phyloP scores from a whole-genome alignment of 2,113 vertebrate genomes.

The Syngnathoides biaculeatus region DNA sequence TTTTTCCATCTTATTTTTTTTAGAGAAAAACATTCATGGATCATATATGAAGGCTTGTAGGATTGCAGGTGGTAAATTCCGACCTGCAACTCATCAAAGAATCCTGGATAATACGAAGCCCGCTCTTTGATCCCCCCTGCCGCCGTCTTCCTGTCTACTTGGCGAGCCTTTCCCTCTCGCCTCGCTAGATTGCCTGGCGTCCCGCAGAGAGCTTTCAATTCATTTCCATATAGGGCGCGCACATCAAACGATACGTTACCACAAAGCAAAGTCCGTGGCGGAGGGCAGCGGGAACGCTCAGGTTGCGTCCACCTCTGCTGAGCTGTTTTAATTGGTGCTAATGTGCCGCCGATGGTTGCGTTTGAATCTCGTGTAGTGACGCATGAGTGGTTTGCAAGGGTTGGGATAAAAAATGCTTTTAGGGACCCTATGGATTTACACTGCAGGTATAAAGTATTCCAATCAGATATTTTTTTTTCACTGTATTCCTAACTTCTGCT shows the following conservation, averaged over 20 bases:
- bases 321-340: background rate
- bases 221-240: conserved; percentile 36
- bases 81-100: conserved; percentile 1
- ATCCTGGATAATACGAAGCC: conserved; percentile 1
- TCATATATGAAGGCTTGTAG: background rate
- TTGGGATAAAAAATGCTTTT: background rate
- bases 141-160: background rate
- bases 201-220: conserved; percentile 33
- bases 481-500: too few relatives aligned
- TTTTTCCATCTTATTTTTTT: background rate
- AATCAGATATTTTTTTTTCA: too few relatives aligned
- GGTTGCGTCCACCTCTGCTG: background rate
- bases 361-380: background rate
- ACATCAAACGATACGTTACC: conserved; percentile 28
- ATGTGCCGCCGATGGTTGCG: background rate
- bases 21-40: background rate
- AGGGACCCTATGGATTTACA: too few relatives aligned
- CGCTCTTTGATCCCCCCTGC: conserved; percentile 8
- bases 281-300: background rate
- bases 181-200: conserved; percentile 30
- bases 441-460: too few relatives aligned
- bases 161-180: background rate
- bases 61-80: conserved; percentile 3
- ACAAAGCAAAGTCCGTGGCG: conserved; percentile 12
- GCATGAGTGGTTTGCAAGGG: background rate